Percentiles rank a stretch among this genome's conserved stretches.
phyloP scores from a whole-genome alignment of 2,888 invertebrate species.

The Tenthredo amoena region DNA sequence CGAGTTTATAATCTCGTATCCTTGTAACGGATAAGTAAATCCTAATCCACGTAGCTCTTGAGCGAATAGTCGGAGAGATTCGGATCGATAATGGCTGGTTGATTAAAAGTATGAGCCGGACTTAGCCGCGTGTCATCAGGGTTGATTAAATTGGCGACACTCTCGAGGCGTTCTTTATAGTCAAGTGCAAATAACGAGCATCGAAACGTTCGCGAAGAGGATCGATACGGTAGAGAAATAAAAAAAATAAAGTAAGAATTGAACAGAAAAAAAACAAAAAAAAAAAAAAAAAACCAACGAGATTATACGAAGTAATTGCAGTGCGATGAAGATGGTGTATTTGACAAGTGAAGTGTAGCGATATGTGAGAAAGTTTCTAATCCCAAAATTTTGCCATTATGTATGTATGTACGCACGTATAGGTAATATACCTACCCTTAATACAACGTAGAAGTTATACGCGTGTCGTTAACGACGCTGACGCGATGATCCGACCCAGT shows the following conservation, averaged over 20 bases:
- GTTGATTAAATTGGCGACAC: constrained; percentile 25
- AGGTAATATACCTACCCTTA: background rate
- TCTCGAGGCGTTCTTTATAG: background rate
- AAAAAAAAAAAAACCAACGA: background rate
- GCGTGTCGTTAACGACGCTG: constrained; percentile 32
- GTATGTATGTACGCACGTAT: background rate
- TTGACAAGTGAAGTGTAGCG: background rate
- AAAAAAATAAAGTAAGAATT: background rate
- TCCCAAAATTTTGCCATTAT: background rate
- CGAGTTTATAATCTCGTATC: background rate
- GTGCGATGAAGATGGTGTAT: background rate
- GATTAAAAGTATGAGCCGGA: constrained; percentile 13
- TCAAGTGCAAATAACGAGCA: background rate
- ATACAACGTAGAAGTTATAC: background rate
- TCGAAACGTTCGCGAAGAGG: background rate
- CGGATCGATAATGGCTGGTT: constrained; percentile 1
- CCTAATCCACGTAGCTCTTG: background rate
- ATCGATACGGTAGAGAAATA: background rate
- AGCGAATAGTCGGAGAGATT: background rate
- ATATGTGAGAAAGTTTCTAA: background rate
- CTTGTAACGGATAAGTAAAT: background rate
- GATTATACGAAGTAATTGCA: background rate
- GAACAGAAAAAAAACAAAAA: background rate
- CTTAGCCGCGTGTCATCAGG: background rate
- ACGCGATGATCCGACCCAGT: constrained; percentile 48